These are phyloP conservation scores for Salmo trutta DNA, from an alignment of 2,797 vertebrate genomes.

Conservation along the genomic window DNA sequence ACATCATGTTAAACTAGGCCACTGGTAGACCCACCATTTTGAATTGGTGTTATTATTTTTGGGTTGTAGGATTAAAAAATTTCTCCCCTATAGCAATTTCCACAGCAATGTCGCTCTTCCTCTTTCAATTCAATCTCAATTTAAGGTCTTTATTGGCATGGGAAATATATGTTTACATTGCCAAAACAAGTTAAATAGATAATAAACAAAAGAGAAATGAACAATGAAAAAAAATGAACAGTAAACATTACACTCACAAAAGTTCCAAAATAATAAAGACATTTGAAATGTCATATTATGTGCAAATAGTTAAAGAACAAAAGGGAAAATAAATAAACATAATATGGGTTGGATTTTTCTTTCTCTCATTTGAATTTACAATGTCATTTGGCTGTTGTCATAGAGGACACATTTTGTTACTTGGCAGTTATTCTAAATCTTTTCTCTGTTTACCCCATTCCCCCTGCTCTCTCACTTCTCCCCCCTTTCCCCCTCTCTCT, in stretches of 20 bases:
- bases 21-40: constrained; percentile 69
- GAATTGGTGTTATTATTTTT: constrained; percentile 56
- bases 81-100: neutral
- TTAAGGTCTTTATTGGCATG: too few species aligned
- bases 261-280: too few species aligned
- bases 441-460: neutral
- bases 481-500: neutral
- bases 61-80: constrained; percentile 1
- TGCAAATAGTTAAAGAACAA: too few species aligned
- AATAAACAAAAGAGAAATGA: too few species aligned
- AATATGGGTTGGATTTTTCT: too few species aligned
- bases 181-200: too few species aligned
- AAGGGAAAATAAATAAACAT: too few species aligned
- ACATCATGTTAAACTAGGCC: constrained; percentile 70
- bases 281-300: too few species aligned
- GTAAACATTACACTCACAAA: too few species aligned
- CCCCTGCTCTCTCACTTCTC: neutral
- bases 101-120: neutral
- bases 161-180: too few species aligned
- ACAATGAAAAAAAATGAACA: too few species aligned
- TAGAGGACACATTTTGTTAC: neutral
- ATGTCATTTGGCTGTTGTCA: neutral
- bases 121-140: neutral
- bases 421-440: constrained; percentile 6
- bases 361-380: constrained; percentile 9